Evolutionary conservation across 2,797 vertebrate species (phyloP), one percentile per base, ranked within the genome.

Genomic region (Bradypodion ventrale): DNA sequence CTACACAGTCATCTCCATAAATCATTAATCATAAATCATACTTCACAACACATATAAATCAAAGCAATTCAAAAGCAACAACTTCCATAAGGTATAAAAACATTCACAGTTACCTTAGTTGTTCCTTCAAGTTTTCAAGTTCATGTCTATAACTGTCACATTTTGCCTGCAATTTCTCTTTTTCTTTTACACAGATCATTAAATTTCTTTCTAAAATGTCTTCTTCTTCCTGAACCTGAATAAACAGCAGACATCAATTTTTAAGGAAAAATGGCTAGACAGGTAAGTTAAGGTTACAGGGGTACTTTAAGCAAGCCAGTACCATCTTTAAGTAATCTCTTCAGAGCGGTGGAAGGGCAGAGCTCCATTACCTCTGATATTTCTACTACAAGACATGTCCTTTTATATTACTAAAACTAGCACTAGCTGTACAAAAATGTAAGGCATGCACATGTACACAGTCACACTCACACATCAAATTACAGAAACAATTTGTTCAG

Each of bases 211-310:
- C 92, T 90, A 96, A 85, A 27, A 86, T 35, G 83, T 88, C 84
- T 92, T 95, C 95, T 93, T 96, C 95, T 88, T 82, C 82, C 91
- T 95, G 94, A 91, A 95, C 95, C 96, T 97, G 91, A 91, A 94
- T 93, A 82, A 92, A 85, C 59, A 60, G 52, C 25, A n/a, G 16
- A 37, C 13, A 78, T 40, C n/a, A 52, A 46, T 29, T 49, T 27
- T 25, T 9, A 70, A 69, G 37, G 37, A 75, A 44, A 75, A 60
- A 1, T 75, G 32, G 29, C 49, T 15, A 74, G 27, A 73, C 27
- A 29, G 40, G 46, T 46, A 70, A 62, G 32, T 40, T 56, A 77
- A 60, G 37, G 44, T 6, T 73, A 9, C 21, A 65, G 10, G 62
- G 32, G 15, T 82, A 42, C 5, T 52, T 29, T 42, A 35, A 80